Conservation (phyloP, 2,113 vertebrate species). For the Alethe castanea region DNA sequence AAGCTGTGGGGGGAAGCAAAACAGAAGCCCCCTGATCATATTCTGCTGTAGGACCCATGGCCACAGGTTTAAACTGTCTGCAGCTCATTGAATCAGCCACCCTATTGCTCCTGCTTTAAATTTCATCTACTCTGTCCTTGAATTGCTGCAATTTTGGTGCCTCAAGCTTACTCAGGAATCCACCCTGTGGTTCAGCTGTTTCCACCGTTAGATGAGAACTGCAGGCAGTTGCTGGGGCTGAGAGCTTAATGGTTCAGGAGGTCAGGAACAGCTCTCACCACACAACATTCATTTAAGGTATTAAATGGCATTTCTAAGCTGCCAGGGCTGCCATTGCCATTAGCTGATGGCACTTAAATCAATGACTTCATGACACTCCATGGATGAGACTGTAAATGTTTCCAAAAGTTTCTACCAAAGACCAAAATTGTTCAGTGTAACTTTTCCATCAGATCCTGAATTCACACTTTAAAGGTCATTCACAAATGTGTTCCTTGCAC, state of each 20-base stretch:
- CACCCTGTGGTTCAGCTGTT: not conserved
- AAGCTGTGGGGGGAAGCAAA: not conserved
- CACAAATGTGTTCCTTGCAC: not conserved
- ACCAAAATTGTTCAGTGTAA: not conserved
- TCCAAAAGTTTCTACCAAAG: not conserved
- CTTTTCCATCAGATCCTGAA: not conserved
- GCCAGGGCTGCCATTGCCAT: not conserved
- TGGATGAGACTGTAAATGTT: not conserved
- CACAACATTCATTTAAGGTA: not conserved
- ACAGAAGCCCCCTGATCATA: not conserved
- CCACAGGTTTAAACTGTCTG: not conserved
- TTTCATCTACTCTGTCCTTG: not conserved
- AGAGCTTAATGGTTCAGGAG: not conserved
- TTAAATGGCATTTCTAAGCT: constrained; percentile 12
- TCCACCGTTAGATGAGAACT: not conserved
- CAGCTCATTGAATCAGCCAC: not conserved
- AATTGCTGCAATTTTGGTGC: not conserved
- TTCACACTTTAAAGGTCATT: not conserved
- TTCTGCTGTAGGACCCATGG: not conserved
- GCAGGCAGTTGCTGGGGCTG: not conserved
- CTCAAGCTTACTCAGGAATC: not conserved
- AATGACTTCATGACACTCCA: not conserved
- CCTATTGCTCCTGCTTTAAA: not conserved
- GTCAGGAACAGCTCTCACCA: not conserved
- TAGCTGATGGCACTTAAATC: not conserved